A percentile compares a stretch with the other conserved stretches of the same genome.
These are phyloP conservation scores for Acrossocheilus wenchowensis DNA, from an alignment of 2,797 vertebrate genomes.

Conservation along the genomic window DNA sequence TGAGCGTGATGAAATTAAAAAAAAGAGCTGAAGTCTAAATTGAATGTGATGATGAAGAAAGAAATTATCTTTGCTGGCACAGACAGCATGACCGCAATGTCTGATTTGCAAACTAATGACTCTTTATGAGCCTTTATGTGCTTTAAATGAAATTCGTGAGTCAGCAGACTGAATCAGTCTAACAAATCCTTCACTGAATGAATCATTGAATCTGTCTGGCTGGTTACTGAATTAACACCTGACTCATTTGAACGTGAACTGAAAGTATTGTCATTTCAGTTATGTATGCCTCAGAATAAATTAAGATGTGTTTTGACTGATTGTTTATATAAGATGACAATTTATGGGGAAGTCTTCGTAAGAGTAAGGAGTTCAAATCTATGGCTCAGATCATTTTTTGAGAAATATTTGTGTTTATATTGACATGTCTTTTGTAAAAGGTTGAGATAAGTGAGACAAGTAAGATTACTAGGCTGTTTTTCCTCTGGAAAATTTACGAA, in stretches of 20 bases:
- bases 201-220: background rate
- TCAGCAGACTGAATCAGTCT: background rate
- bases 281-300: background rate
- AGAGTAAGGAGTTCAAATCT: background rate
- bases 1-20: no score
- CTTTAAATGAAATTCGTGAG: background rate
- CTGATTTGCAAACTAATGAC: background rate
- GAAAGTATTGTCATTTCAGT: background rate
- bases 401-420: background rate
- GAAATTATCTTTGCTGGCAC: background rate
- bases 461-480: background rate
- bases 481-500: background rate
- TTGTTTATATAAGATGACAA: background rate
- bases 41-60: background rate
- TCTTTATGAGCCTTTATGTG: background rate
- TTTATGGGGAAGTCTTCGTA: background rate
- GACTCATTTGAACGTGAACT: background rate
- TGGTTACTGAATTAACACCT: background rate
- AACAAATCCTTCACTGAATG: background rate
- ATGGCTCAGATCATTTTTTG: background rate
- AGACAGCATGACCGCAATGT: background rate
- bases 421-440: background rate
- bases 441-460: background rate
- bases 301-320: background rate
- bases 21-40: background rate